Conservation (phyloP, 2,113 vertebrate species). For the pig (Sus scrofa) region T2T-Sscrofa CM000813.6:107739501-107740000, state of each 20-base stretch:
- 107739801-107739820: constrained; percentile 41
- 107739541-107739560: neutral
- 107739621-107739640: neutral
- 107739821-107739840: neutral
- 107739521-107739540: neutral
- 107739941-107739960: neutral
- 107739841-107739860: neutral
- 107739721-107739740: neutral
- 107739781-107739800: neutral
- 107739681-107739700: constrained; percentile 55
- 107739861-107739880: constrained; percentile 21
- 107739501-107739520: neutral
- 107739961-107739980: neutral
- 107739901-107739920: neutral
- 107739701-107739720: neutral
- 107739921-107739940: constrained; percentile 5
- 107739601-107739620: neutral
- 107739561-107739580: neutral
- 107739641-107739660: neutral
- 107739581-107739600: neutral
- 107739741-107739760: neutral
- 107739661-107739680: neutral
- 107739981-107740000: neutral
- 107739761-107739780: neutral
- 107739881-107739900: neutral